Base-by-base conservation (phyloP, 2,888 invertebrate species). In the Smittia sp. region DNA sequence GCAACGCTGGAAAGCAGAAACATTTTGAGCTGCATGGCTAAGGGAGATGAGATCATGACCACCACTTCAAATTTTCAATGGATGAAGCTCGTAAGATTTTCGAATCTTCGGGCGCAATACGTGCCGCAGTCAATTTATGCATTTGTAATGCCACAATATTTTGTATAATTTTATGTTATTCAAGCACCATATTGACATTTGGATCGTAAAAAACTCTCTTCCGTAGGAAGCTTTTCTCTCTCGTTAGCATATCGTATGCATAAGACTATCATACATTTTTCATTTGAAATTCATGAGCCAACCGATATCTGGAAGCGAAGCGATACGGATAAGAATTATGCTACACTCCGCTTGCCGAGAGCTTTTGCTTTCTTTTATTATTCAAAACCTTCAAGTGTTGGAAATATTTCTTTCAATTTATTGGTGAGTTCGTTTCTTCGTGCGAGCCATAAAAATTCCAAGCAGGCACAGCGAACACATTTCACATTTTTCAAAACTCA, bases 211-310 rank as follows among this genome's bases (percentile, higher is more conserved):
- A 32, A 46, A 46, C n/a, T 13, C 46, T n/a, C 15, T 46, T 46
- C 32, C 32, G 32, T 32, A 6, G 11, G 46, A 46, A 46, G 46
- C 46, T 15, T 46, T n/a, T 46, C n/a, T 46, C 46, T 2, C 46
- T 46, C 46, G 46, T 46, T 46, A 46, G 46, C 46, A 46, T 46
- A 46, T n/a, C 11, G n/a, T 46, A 46, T 46, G 46, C 15, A 46
- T 15, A 46, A 46, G 46, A 46, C 46, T 46, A 58, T 58, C 58
- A 58, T 58, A 58, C 58, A 58, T 58, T 58, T 58, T 58, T 58
- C 58, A 58, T 58, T 58, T 58, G 58, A 58, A 58, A 58, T 58
- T 58, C 58, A 58, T 58, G 58, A 58, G 58, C 58, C 58, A 22
- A 58, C 18, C 58, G 58, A 58, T 58, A 46, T 46, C 46, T 46